A percentile compares a stretch with the other conserved stretches of the same genome.
Evolutionary conservation across 2,797 vertebrate species (phyloP).

Genomic region (Stomatorhinus walkeri): DNA sequence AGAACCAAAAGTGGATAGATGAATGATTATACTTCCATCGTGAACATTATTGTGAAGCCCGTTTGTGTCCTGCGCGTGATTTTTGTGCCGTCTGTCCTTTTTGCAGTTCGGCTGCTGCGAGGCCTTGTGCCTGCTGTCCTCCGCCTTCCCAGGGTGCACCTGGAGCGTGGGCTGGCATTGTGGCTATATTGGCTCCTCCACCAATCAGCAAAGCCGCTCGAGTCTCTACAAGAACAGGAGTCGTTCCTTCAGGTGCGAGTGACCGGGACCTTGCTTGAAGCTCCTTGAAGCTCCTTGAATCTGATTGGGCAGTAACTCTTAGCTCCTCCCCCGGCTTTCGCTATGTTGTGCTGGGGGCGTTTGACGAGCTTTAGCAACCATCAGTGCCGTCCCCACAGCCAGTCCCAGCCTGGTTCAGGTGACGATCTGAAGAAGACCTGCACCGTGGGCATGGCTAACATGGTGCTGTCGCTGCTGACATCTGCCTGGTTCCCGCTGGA

Average conservation of each 20-base stretch:
- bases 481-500: conserved; percentile 94
- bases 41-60: neutral
- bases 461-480: conserved; percentile 85
- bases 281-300: neutral
- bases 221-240: conserved; percentile 48
- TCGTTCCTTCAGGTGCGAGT: conserved; percentile 42
- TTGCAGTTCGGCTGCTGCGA: conserved; percentile 92
- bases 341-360: neutral
- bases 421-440: conserved; percentile 71
- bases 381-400: conserved; percentile 49
- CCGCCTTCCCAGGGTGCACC: conserved; percentile 76
- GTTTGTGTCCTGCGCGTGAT: neutral
- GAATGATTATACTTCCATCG: neutral
- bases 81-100: neutral
- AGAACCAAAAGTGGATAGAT: neutral
- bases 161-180: conserved; percentile 96
- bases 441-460: conserved; percentile 76
- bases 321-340: neutral
- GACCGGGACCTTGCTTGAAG: neutral
- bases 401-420: conserved; percentile 62
- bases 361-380: neutral
- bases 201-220: conserved; percentile 42
- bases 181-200: conserved; percentile 68
- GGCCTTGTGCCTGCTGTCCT: conserved; percentile 81
- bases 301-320: neutral